Percentiles rank a stretch among this genome's conserved stretches.
Evolutionary conservation across 2,113 vertebrate genomes (phyloP).

Genomic region (Chamaetylas fuelleborni): DNA sequence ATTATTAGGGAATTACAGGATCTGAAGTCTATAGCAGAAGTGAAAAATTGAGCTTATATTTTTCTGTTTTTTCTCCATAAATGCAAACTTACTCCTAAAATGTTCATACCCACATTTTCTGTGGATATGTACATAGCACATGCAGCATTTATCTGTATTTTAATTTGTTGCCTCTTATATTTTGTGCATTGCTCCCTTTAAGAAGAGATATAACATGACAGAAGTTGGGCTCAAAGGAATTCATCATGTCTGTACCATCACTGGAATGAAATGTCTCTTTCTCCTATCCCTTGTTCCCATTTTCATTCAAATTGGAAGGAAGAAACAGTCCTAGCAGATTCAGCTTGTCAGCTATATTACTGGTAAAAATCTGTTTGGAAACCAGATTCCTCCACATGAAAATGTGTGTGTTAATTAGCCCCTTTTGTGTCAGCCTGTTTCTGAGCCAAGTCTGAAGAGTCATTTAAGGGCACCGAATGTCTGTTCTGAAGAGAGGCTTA

Average conservation of each 20-base stretch:
- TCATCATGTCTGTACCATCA: neutral
- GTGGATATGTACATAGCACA: neutral
- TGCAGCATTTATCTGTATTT: neutral
- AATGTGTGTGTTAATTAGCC: constrained; percentile 54
- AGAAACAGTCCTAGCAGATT: constrained; percentile 52
- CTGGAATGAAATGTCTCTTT: constrained; percentile 32
- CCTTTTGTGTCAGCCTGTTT: constrained; percentile 56
- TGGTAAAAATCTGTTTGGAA: constrained; percentile 66
- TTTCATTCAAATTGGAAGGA: constrained; percentile 58
- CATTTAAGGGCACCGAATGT: constrained; percentile 52
- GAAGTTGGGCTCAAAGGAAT: constrained; percentile 5
- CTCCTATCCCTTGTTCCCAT: constrained; percentile 18
- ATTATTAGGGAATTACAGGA: neutral
- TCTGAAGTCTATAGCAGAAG: neutral
- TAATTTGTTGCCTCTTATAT: neutral
- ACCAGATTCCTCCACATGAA: constrained; percentile 69
- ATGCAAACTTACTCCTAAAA: neutral
- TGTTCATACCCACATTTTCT: neutral
- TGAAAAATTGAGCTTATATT: neutral
- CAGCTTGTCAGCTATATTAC: constrained; percentile 57
- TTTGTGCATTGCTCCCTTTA: neutral
- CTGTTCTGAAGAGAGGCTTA: constrained; percentile 49
- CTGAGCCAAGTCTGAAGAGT: constrained; percentile 62
- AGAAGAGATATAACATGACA: constrained; percentile 5
- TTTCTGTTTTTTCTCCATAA: neutral